phyloP scores from a whole-genome alignment of 2,888 invertebrate genomes.

The Nomada fucata region DNA sequence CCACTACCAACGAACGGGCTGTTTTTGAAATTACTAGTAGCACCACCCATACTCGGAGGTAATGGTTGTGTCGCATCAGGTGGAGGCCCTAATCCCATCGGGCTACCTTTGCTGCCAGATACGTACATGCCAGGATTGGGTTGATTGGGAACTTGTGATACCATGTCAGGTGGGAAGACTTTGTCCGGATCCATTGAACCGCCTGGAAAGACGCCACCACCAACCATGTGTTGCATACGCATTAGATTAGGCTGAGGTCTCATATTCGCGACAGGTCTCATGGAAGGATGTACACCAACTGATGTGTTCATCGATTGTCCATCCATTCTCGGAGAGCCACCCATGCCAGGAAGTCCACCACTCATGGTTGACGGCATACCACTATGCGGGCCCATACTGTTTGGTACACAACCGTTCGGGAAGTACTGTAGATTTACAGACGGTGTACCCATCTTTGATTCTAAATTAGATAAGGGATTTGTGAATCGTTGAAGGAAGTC shows the following conservation, averaged over 20 bases:
- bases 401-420: constrained; percentile 86
- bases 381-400: constrained; percentile 84
- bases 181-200: constrained; percentile 83
- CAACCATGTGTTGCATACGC: constrained; percentile 83
- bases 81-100: constrained; percentile 86
- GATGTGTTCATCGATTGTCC: constrained; percentile 85
- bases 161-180: constrained; percentile 83
- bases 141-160: constrained; percentile 76
- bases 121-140: constrained; percentile 87
- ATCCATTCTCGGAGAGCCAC: constrained; percentile 81
- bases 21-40: constrained; percentile 88
- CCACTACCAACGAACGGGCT: constrained; percentile 91
- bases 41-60: constrained; percentile 91
- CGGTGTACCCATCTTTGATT: constrained; percentile 89
- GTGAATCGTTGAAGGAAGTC: constrained; percentile 96
- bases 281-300: constrained; percentile 81
- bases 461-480: constrained; percentile 91
- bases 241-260: constrained; percentile 81
- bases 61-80: constrained; percentile 90
- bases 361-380: constrained; percentile 85
- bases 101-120: constrained; percentile 86
- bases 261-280: constrained; percentile 84
- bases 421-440: constrained; percentile 90
- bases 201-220: constrained; percentile 82
- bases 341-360: constrained; percentile 81